A percentile compares a stretch with the other conserved stretches of the same genome.
These are phyloP conservation scores for Cryptocephalus moraei DNA, from an alignment of 2,888 invertebrate genomes.

Conservation along the genomic window DNA sequence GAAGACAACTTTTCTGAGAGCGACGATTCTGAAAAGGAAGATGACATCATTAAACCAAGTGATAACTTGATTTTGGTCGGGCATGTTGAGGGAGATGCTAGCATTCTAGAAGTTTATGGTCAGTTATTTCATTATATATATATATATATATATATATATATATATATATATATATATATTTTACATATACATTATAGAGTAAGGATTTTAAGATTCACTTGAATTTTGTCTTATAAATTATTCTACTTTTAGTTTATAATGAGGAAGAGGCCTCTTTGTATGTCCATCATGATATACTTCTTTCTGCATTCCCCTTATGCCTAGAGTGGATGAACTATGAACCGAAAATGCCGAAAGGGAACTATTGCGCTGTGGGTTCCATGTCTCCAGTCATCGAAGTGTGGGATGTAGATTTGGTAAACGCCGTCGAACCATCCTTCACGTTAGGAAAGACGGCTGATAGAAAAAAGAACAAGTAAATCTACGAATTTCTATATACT, in stretches of 20 bases:
- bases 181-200: no score
- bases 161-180: no score
- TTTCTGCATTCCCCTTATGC: conserved; percentile 84
- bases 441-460: conserved; percentile 50
- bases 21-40: conserved; percentile 74
- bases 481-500: background rate
- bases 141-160: no score
- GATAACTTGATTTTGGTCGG: conserved; percentile 87
- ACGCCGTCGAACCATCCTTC: conserved; percentile 80
- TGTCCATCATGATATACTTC: conserved; percentile 85
- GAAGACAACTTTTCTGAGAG: conserved; percentile 38
- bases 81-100: conserved; percentile 77
- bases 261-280: conserved; percentile 81
- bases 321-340: conserved; percentile 91
- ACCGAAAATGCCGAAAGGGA: conserved; percentile 63
- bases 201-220: no score
- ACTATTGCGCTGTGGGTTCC: conserved; percentile 83
- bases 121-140: no score
- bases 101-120: conserved; percentile 75
- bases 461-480: no score
- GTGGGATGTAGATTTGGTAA: conserved; percentile 95
- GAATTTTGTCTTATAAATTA: conserved; percentile 39
- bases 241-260: conserved; percentile 54
- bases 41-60: conserved; percentile 75
- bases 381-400: conserved; percentile 90